These are phyloP conservation scores for Reticulitermes lucifugus DNA, from an alignment of 2,888 invertebrate genomes.

Conservation along the genomic window DNA sequence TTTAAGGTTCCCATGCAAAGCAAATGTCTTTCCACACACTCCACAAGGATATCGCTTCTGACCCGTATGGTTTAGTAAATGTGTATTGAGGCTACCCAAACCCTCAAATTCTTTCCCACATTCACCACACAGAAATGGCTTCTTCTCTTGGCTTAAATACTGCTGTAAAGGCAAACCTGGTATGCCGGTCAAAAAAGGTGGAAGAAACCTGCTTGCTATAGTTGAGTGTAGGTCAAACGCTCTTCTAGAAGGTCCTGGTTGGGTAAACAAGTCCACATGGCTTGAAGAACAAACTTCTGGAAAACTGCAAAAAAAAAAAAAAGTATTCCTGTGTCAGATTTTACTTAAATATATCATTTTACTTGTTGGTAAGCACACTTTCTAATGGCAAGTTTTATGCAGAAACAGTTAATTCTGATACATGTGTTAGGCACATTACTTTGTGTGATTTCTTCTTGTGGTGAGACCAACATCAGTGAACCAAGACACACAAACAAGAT, in stretches of 20 bases:
- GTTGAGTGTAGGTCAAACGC: not conserved
- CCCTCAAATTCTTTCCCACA: conserved; percentile 29
- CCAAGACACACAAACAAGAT: no score
- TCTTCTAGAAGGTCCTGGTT: conserved; percentile 28
- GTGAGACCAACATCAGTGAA: no score
- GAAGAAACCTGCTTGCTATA: conserved; percentile 16
- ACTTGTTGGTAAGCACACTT: not conserved
- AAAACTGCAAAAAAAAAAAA: conserved; percentile 2
- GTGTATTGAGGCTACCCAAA: conserved; percentile 31
- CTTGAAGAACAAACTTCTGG: not conserved
- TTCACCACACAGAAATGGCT: conserved; percentile 32
- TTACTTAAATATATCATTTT: not conserved
- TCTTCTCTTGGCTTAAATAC: not conserved
- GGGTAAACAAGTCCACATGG: not conserved
- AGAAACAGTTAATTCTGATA: not conserved
- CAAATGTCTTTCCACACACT: conserved; percentile 56
- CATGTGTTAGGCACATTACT: not conserved
- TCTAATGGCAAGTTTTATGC: not conserved
- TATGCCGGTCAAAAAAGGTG: conserved; percentile 21
- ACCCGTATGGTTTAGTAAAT: conserved; percentile 54
- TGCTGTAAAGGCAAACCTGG: conserved; percentile 4
- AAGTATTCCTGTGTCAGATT: no score
- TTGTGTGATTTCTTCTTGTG: no score
- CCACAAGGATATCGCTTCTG: conserved; percentile 56
- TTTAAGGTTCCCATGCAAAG: conserved; percentile 56